Base-by-base conservation (phyloP, 2,113 vertebrate genomes). In the Epinephelus lanceolatus region DNA sequence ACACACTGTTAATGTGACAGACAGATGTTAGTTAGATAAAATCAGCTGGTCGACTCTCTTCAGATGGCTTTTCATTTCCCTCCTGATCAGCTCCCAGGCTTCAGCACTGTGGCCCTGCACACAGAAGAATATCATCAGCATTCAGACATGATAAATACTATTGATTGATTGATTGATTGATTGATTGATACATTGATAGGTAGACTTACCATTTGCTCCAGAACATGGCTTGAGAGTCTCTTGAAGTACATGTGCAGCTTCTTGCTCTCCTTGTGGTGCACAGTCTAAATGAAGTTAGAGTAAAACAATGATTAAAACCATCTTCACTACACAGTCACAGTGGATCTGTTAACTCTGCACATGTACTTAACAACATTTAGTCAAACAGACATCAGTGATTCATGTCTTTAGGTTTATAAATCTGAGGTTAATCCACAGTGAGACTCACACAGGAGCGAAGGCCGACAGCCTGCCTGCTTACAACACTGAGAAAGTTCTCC, bases 21-120 rank as follows among this genome's bases (percentile, higher is more conserved):
- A 9, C 10, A 10, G 5, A 42, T 42, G 66, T 3, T 0, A 51
- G 49, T 51, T 51, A 51, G 49, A 51, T 51, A 15, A 15, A 51
- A 15, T 0, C 49, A 51, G 49, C 15, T 5, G 49, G 4, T 51
- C 49, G 14, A 15, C 14, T 51, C 49, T 51, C 15, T 17, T 51
- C 49, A 51, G 81, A 23, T 93, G 83, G 21, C 1, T 47, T 51
- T 30, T 30, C 14, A 91, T 67, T 66, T 94, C 70, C 23, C 13
- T 77, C 66, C 93, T 70, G 92, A 94, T 85, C 80, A 92, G 51
- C 83, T 94, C 92, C 94, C 94, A 95, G 67, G 88, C 81, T 63
- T 86, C 71, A 62, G 78, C 76, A 45, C 89, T 90, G 71, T 89
- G 69, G 13, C 37, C 69, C 94, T 95, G 3, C 65, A 89, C 21